phyloP scores from a whole-genome alignment of 1,140 invertebrate species.

The Coelopa frigida region DNA sequence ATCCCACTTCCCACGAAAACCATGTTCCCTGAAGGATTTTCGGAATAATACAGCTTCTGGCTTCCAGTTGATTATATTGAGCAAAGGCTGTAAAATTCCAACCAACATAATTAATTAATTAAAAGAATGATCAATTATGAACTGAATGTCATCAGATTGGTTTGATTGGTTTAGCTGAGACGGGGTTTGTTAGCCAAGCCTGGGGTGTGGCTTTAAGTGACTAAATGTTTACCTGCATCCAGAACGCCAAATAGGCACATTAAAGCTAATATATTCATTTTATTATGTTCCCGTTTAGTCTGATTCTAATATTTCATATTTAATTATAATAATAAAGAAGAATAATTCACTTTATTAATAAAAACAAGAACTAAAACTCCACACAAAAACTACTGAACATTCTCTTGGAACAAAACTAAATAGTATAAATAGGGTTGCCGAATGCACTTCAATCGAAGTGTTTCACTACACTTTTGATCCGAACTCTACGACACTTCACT shows the following conservation, averaged over 20 bases:
- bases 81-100: conserved; percentile 15
- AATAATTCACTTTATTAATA: too few relatives aligned
- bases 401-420: too few relatives aligned
- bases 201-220: conserved; percentile 8
- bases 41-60: conserved; percentile 56
- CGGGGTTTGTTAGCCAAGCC: neutral
- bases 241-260: conserved; percentile 6
- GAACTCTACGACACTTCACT: too few relatives aligned
- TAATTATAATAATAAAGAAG: too few relatives aligned
- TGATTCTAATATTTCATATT: too few relatives aligned
- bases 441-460: too few relatives aligned
- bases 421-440: too few relatives aligned
- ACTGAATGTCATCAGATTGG: neutral
- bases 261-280: conserved; percentile 5
- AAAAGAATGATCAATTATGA: neutral
- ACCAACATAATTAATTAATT: conserved; percentile 3
- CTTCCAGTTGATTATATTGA: conserved; percentile 28
- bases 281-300: too few relatives aligned
- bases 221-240: conserved; percentile 2
- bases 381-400: too few relatives aligned
- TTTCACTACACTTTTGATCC: too few relatives aligned
- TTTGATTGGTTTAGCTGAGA: neutral
- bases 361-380: too few relatives aligned
- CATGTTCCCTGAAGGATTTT: conserved; percentile 72
- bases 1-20: conserved; percentile 86